A percentile compares a stretch with the other conserved stretches of the same genome.
Conservation (phyloP, 2,888 invertebrate genomes). For the Campaea margaritaria region DNA sequence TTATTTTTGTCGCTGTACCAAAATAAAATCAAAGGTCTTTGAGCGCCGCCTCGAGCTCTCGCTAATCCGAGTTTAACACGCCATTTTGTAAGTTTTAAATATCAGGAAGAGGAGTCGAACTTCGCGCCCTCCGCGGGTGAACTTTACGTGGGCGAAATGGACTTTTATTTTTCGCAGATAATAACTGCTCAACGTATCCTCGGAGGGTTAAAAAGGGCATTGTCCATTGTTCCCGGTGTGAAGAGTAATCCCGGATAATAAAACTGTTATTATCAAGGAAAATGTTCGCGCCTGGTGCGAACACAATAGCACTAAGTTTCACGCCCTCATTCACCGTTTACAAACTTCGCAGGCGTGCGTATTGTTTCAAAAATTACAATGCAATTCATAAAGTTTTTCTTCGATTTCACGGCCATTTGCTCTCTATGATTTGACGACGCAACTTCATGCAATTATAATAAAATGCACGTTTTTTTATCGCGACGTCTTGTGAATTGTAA, state of each 20-base stretch:
- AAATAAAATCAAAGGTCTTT: constrained; percentile 20
- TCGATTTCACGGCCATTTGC: constrained; percentile 64
- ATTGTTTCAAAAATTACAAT: constrained; percentile 47
- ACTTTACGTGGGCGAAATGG: constrained; percentile 43
- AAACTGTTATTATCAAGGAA: constrained; percentile 47
- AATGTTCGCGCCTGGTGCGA: constrained; percentile 58
- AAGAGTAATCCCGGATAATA: constrained; percentile 43
- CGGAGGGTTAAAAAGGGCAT: constrained; percentile 40
- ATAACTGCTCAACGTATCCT: constrained; percentile 42
- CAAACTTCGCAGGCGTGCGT: constrained; percentile 50
- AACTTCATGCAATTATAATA: constrained; percentile 35
- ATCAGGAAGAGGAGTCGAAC: constrained; percentile 43
- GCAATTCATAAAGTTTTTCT: constrained; percentile 51
- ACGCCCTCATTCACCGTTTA: constrained; percentile 42
- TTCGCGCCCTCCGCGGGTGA: constrained; percentile 47
- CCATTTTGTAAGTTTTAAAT: constrained; percentile 44
- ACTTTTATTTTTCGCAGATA: constrained; percentile 47
- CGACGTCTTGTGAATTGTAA: background rate
- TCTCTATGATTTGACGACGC: constrained; percentile 44
- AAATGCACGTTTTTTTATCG: constrained; percentile 21
- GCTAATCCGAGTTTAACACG: constrained; percentile 29
- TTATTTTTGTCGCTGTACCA: constrained; percentile 10
- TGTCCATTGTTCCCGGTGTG: constrained; percentile 42
- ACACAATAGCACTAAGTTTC: constrained; percentile 59
- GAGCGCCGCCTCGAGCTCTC: constrained; percentile 18